These are phyloP conservation scores for Eurystomus glaucurus DNA, from an alignment of 2,797 vertebrate genomes.

Conservation along the genomic window DNA sequence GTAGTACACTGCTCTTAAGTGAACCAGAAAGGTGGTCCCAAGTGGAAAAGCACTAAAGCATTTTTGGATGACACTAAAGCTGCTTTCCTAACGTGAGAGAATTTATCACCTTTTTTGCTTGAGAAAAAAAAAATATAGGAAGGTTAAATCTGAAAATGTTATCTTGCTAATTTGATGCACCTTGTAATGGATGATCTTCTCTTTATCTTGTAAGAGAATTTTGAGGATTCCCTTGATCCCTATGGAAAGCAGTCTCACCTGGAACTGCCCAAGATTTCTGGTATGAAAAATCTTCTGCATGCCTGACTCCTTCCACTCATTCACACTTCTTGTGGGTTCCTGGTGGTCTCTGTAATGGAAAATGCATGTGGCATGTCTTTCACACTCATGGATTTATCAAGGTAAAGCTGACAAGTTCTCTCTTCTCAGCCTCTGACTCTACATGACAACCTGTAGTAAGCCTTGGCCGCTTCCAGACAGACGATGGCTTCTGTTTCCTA, in stretches of 20 bases:
- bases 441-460: background rate
- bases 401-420: slow-evolving; percentile 21
- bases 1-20: background rate
- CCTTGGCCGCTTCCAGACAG: background rate
- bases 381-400: slow-evolving; percentile 67
- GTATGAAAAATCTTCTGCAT: background rate
- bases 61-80: background rate
- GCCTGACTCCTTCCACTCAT: background rate
- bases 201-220: background rate
- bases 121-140: background rate
- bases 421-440: slow-evolving; percentile 29
- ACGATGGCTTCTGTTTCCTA: background rate
- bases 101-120: background rate
- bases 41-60: background rate
- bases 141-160: background rate
- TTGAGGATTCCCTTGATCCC: background rate
- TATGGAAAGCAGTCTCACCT: background rate
- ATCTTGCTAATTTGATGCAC: background rate
- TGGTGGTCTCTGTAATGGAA: slow-evolving; percentile 20
- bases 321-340: background rate
- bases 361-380: slow-evolving; percentile 55
- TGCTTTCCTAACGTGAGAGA: background rate
- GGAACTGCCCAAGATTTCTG: background rate
- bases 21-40: background rate
- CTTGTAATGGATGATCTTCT: background rate